These are phyloP conservation scores for Crotalus adamanteus DNA, from an alignment of 2,797 vertebrate genomes.

Conservation along the genomic window DNA sequence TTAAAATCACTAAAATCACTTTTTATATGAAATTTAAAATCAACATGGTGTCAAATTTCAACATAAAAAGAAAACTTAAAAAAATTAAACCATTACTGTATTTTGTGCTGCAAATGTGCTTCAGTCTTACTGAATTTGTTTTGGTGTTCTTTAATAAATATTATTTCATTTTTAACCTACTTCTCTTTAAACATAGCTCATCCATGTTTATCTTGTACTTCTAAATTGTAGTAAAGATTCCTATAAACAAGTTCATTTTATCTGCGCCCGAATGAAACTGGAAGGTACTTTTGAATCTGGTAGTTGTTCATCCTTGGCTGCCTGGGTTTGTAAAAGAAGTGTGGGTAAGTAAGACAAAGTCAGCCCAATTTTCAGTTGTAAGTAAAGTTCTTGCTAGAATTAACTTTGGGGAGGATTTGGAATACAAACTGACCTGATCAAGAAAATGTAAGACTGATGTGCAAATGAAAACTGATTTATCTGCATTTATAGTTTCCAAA, in stretches of 20 bases:
- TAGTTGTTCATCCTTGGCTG: not conserved
- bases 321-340: constrained; percentile 30
- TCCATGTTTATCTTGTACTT: not conserved
- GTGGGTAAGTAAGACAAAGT: constrained; percentile 30
- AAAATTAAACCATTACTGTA: not conserved
- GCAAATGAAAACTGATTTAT: not conserved
- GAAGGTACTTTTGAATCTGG: not conserved
- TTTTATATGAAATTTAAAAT: not conserved
- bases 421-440: not conserved
- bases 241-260: not conserved
- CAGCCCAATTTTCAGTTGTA: not conserved
- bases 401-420: not conserved
- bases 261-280: not conserved
- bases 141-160: not conserved
- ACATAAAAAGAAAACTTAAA: not conserved
- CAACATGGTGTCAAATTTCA: not conserved
- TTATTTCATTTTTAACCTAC: not conserved
- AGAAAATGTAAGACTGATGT: not conserved
- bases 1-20: not conserved
- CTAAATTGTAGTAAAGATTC: not conserved
- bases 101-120: not conserved
- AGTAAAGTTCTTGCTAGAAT: not conserved
- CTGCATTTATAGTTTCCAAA: not conserved
- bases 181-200: not conserved
- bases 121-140: not conserved